Conservation (phyloP, 2,888 invertebrate species). For the Eupithecia subumbrata region DNA sequence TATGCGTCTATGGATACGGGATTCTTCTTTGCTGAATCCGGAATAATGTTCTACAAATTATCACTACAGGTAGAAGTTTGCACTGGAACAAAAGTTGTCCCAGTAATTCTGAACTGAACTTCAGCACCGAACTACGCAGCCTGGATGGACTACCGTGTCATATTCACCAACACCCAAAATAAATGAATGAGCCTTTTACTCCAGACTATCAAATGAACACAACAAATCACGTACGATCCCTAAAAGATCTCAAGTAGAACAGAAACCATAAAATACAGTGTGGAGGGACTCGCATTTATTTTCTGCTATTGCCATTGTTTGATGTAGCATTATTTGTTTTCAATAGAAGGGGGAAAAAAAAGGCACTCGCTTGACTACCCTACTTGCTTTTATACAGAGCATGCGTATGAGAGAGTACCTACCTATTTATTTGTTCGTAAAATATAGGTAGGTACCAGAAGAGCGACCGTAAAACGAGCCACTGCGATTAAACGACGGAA, state of each 20-base stretch:
- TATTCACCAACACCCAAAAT: not conserved
- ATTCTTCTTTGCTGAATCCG: not conserved
- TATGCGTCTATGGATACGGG: not conserved
- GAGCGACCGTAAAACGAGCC: not conserved
- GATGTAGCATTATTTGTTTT: slow-evolving; percentile 35
- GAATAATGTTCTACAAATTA: no score
- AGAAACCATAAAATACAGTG: slow-evolving; percentile 7
- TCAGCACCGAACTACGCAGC: not conserved
- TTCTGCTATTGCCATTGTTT: slow-evolving; percentile 31
- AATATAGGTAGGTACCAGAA: not conserved
- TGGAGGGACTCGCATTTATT: slow-evolving; percentile 5
- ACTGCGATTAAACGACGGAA: not conserved
- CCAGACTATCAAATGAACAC: not conserved
- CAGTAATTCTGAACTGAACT: no score
- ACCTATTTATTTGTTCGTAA: not conserved
- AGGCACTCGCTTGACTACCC: slow-evolving; percentile 33
- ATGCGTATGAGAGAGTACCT: slow-evolving; percentile 2
- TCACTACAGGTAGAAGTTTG: no score
- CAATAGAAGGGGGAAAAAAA: slow-evolving; percentile 39
- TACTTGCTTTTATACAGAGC: slow-evolving; percentile 26
- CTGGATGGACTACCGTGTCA: not conserved
- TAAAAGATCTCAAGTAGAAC: slow-evolving; percentile 1
- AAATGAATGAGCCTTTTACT: not conserved
- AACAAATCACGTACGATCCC: not conserved
- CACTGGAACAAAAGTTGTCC: no score